Conservation (phyloP, 2,113 vertebrate species). For the Origma solitaria region DNA sequence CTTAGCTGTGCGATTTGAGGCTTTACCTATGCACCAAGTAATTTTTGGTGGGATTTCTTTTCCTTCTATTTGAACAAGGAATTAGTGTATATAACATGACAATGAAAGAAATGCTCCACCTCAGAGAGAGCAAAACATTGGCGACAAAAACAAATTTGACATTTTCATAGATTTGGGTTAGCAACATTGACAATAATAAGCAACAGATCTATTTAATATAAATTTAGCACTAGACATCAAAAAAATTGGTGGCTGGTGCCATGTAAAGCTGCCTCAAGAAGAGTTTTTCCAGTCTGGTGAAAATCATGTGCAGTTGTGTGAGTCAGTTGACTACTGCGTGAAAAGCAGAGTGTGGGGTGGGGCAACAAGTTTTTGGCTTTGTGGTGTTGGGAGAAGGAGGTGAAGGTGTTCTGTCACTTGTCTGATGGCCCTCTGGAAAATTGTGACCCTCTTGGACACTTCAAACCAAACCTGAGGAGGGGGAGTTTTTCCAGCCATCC, state of each 20-base stretch:
- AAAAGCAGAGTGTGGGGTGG: neutral
- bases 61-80: neutral
- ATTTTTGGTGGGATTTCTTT: neutral
- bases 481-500: neutral
- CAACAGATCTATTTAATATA: neutral
- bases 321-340: neutral
- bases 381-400: neutral
- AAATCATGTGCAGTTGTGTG: rapidly evolving
- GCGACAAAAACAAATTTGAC: neutral
- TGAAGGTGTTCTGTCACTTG: neutral
- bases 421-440: neutral
- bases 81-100: neutral
- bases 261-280: neutral
- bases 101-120: neutral
- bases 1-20: neutral
- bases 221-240: neutral
- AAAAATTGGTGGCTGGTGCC: neutral
- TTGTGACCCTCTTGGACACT: neutral
- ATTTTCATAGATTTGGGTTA: neutral
- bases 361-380: neutral
- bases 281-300: neutral
- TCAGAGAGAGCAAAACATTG: neutral
- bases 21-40: neutral
- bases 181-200: neutral
- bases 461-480: neutral